A percentile compares a stretch with the other conserved stretches of the same genome.
phyloP scores from a whole-genome alignment of 2,888 invertebrate genomes.

The Aplocera efformata region DNA sequence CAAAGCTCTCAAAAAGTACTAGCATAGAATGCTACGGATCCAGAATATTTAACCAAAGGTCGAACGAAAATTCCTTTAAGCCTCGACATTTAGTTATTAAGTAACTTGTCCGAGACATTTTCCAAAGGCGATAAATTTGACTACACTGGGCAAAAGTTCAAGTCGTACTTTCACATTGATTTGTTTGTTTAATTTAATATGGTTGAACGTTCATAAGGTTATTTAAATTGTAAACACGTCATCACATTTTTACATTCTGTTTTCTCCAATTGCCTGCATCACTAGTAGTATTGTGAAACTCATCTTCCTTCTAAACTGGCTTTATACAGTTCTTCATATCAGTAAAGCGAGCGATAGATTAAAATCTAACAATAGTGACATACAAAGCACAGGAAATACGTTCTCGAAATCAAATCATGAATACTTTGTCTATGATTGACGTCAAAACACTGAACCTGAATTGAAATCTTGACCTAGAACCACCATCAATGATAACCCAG shows the following conservation, averaged over 20 bases:
- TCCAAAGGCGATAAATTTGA: constrained; percentile 26
- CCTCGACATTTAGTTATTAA: constrained; percentile 25
- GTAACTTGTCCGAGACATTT: constrained; percentile 28
- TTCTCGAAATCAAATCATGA: not conserved
- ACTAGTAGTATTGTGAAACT: constrained; percentile 1
- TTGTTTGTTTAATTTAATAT: not conserved
- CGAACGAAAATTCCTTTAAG: constrained; percentile 24
- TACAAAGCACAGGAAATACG: not conserved
- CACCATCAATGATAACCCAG: constrained; percentile 55
- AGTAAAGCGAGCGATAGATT: too few relatives aligned
- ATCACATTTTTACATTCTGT: too few relatives aligned
- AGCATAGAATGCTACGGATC: too few relatives aligned
- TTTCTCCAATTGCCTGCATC: too few relatives aligned
- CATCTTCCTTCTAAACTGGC: too few relatives aligned
- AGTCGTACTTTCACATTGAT: constrained; percentile 5
- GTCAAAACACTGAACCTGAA: constrained; percentile 5
- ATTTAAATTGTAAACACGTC: too few relatives aligned
- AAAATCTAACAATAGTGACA: too few relatives aligned
- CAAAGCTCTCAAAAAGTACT: too few relatives aligned
- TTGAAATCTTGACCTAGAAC: constrained; percentile 21
- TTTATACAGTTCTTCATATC: not conserved
- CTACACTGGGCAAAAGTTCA: constrained; percentile 26
- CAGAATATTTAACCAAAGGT: constrained; percentile 24
- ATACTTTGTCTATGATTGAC: constrained; percentile 8
- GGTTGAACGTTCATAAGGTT: not conserved